Evolutionary conservation across 2,888 invertebrate species (phyloP).

Genomic region (Machimus atricapillus): DNA sequence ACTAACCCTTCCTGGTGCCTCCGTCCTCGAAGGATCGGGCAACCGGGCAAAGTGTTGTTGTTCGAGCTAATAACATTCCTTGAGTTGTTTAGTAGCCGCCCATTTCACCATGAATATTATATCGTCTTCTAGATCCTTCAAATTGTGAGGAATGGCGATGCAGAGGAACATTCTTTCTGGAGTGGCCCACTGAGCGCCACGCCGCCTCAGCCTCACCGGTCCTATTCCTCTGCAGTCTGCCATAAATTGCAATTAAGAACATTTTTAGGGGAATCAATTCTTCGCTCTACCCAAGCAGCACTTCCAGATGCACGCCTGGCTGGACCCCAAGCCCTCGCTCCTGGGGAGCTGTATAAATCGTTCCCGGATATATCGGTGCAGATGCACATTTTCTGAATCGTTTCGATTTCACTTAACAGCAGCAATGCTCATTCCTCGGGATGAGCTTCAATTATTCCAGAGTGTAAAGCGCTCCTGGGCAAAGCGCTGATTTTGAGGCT

Average conservation of each 20-base stretch:
- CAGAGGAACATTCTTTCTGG: constrained; percentile 24
- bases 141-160: constrained; percentile 3
- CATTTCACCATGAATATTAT: constrained; percentile 39
- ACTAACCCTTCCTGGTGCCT: not conserved
- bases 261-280: constrained; percentile 9
- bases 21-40: not conserved
- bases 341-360: not conserved
- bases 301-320: not conserved
- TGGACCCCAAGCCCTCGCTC: not conserved
- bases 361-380: not conserved
- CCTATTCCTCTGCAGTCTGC: constrained; percentile 5
- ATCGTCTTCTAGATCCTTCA: constrained; percentile 33
- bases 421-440: not conserved
- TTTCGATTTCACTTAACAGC: not conserved
- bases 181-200: not conserved
- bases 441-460: not conserved
- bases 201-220: not conserved
- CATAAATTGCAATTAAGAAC: constrained; percentile 27
- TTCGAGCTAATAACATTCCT: constrained; percentile 33
- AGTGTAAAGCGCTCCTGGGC: not conserved
- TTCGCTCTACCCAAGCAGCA: not conserved
- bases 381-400: not conserved
- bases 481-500: not conserved
- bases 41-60: constrained; percentile 16
- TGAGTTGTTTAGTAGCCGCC: constrained; percentile 38